Evolutionary conservation across 2,888 invertebrate genomes (phyloP).

Genomic region (Sinelater perroti): DNA sequence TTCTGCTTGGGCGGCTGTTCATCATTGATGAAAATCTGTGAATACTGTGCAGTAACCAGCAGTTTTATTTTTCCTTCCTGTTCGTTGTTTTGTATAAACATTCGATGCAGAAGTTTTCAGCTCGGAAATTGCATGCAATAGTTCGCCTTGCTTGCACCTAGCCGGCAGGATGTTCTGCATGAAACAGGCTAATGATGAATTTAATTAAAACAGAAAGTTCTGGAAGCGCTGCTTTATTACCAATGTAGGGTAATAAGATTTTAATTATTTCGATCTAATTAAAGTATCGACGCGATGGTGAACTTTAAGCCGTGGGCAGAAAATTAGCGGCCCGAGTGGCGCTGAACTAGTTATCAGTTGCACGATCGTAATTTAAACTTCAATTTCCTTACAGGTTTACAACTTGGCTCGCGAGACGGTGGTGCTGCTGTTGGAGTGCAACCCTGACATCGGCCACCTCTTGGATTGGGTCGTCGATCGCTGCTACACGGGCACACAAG

Average conservation of each 20-base stretch:
- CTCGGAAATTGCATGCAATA: background rate
- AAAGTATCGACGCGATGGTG: background rate
- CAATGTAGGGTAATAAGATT: background rate
- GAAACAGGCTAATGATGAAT: no score
- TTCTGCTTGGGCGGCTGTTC: no score
- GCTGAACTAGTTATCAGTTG: no score
- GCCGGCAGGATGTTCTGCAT: background rate
- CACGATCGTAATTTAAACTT: background rate
- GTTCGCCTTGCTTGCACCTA: background rate
- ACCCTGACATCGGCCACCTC: constrained; percentile 89
- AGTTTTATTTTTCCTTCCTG: no score
- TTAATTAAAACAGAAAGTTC: constrained; percentile 11
- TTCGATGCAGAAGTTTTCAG: background rate
- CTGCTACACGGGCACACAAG: constrained; percentile 91
- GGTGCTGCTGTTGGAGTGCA: constrained; percentile 91
- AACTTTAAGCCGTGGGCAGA: background rate
- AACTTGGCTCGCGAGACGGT: constrained; percentile 92
- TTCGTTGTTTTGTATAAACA: background rate
- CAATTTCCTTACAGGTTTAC: constrained; percentile 73
- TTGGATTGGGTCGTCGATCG: constrained; percentile 98
- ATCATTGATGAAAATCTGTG: no score
- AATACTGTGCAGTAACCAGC: no score
- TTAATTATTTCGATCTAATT: constrained; percentile 8
- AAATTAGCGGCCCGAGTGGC: no score
- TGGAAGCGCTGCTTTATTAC: constrained; percentile 1